Conservation (phyloP, 2,888 invertebrate species). For the Sesia bembeciformis region DNA sequence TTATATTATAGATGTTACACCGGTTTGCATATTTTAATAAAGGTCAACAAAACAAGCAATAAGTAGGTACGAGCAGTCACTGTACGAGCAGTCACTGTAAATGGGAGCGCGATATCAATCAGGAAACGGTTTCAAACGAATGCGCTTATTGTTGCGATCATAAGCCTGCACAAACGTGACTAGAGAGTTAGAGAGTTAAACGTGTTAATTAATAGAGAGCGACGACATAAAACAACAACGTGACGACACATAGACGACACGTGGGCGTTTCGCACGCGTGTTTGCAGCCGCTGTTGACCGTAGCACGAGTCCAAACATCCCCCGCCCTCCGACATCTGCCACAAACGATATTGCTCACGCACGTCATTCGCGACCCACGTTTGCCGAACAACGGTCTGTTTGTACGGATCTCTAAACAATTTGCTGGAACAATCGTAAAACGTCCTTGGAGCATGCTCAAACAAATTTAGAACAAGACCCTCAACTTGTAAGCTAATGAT, state of each 20-base stretch:
- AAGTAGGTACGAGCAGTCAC: too few species aligned
- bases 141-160: neutral
- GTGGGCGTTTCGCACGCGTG: conserved; percentile 47
- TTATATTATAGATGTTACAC: too few species aligned
- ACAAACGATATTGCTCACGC: conserved; percentile 49
- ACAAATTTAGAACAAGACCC: too few species aligned
- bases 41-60: too few species aligned
- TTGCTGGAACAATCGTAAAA: conserved; percentile 14
- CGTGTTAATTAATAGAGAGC: neutral
- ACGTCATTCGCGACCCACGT: conserved; percentile 38
- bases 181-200: too few species aligned
- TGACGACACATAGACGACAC: conserved; percentile 3
- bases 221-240: neutral
- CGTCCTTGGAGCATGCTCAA: neutral
- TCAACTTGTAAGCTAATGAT: too few species aligned
- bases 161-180: neutral
- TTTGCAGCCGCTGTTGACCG: conserved; percentile 50
- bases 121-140: neutral
- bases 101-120: too few species aligned
- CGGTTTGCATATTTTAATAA: too few species aligned
- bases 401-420: conserved; percentile 27
- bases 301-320: conserved; percentile 34
- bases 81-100: too few species aligned
- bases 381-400: conserved; percentile 34
- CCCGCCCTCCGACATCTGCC: conserved; percentile 39